Evolutionary conservation across 2,888 invertebrate genomes (phyloP).

Genomic region (Patella depressa): DNA sequence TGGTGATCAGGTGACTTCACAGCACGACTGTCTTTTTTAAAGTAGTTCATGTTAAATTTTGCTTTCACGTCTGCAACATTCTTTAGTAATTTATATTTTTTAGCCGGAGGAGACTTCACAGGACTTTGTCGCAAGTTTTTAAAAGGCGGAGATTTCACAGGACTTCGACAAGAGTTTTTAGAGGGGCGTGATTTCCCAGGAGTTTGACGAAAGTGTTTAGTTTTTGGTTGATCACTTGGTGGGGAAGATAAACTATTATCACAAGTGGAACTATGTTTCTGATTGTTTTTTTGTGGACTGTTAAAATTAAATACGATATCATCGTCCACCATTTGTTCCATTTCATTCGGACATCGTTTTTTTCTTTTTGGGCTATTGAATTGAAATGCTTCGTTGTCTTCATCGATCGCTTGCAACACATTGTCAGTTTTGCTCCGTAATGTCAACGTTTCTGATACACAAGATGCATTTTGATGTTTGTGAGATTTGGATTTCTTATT

Average conservation of each 20-base stretch:
- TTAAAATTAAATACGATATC: slow-evolving; percentile 50
- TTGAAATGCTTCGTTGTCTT: background rate
- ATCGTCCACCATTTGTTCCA: slow-evolving; percentile 28
- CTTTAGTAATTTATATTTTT: no score
- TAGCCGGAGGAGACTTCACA: no score
- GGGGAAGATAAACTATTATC: background rate
- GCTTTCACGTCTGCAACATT: background rate
- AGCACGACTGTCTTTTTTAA: slow-evolving; percentile 7
- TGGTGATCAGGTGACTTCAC: no score
- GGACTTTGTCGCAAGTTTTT: no score
- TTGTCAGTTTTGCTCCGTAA: background rate
- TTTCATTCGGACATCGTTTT: background rate
- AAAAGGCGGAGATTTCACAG: no score
- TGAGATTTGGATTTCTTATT: background rate
- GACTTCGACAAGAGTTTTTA: background rate
- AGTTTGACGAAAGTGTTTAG: background rate
- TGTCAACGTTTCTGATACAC: background rate
- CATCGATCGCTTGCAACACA: background rate
- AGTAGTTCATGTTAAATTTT: background rate
- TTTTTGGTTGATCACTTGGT: background rate
- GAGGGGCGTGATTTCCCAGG: background rate
- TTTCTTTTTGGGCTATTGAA: background rate
- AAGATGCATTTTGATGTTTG: background rate
- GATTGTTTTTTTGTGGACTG: slow-evolving; percentile 47
- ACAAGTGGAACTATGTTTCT: slow-evolving; percentile 32